Percentiles rank a stretch among this genome's conserved stretches.
These are phyloP conservation scores for Zaprionus davidi DNA, from an alignment of 1,140 invertebrate species.

Conservation along the genomic window DNA sequence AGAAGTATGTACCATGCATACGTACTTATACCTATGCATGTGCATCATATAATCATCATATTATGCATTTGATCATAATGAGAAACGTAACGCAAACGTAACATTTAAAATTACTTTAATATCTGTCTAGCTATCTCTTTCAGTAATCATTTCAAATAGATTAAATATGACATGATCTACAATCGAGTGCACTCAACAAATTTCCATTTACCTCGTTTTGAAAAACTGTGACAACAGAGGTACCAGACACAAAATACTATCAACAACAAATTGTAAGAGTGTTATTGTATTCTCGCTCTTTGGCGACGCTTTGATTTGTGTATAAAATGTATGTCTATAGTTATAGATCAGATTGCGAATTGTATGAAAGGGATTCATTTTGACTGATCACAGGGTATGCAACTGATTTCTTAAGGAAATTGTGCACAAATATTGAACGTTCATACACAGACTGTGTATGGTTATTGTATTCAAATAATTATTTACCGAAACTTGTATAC, in stretches of 20 bases:
- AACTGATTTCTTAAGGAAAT: not conserved
- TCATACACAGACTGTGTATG: not conserved
- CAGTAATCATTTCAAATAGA: not conserved
- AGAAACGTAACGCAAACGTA: not conserved
- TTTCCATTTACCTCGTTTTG: not conserved
- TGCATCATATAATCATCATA: not conserved
- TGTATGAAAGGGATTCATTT: not conserved
- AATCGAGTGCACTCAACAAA: not conserved
- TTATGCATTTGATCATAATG: not conserved
- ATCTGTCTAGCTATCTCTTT: not conserved
- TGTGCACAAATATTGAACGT: not conserved
- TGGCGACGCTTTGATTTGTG: not conserved
- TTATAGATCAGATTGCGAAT: not conserved
- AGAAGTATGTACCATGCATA: not conserved
- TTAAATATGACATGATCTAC: slow-evolving; percentile 1
- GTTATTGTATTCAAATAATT: slow-evolving; percentile 5
- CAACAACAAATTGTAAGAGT: not conserved
- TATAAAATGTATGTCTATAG: not conserved
- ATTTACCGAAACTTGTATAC: slow-evolving; percentile 2
- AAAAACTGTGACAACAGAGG: slow-evolving; percentile 1
- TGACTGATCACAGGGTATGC: not conserved
- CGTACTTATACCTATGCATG: not conserved
- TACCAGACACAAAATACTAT: not conserved
- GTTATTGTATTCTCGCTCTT: not conserved
- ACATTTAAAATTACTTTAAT: not conserved